A percentile compares a stretch with the other conserved stretches of the same genome.
Conservation (phyloP, 2,888 invertebrate species). For the Camptogramma bilineatum region DNA sequence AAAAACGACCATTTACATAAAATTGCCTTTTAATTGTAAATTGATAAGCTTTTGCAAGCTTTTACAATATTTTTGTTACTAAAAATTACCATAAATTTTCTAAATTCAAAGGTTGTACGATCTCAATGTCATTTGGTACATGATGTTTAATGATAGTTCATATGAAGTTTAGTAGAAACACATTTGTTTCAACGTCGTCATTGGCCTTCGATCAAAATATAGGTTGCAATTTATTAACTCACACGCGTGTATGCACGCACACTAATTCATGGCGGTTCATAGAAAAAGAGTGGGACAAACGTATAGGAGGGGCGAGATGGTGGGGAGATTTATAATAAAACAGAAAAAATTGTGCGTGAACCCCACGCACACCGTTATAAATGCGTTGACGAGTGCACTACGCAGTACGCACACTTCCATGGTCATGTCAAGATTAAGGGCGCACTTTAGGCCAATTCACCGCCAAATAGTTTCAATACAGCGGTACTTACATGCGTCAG, state of each 20-base stretch:
- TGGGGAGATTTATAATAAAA: constrained; percentile 74
- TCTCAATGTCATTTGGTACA: not conserved
- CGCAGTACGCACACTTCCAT: constrained; percentile 55
- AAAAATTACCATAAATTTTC: not conserved
- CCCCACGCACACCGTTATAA: constrained; percentile 63
- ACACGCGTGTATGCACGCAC: constrained; percentile 68
- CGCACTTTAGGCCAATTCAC: constrained; percentile 48
- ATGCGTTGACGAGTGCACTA: constrained; percentile 50
- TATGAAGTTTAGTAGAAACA: constrained; percentile 6
- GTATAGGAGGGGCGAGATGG: constrained; percentile 72
- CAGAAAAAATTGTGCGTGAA: constrained; percentile 82
- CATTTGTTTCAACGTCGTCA: constrained; percentile 52
- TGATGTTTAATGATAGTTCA: not conserved
- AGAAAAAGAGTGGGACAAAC: constrained; percentile 83
- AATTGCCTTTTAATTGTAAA: not conserved
- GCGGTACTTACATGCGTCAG: constrained; percentile 82
- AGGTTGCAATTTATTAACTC: constrained; percentile 82
- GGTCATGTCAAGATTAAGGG: constrained; percentile 74
- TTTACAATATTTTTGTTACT: not conserved
- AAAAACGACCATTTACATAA: not conserved
- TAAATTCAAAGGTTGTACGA: not conserved
- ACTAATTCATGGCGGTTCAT: constrained; percentile 62
- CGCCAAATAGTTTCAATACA: constrained; percentile 24
- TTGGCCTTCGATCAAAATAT: constrained; percentile 83
- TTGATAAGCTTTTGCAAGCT: not conserved